Evolutionary conservation across 2,888 invertebrate species (phyloP), one percentile per base, ranked within the genome.

Genomic region (Tinea trinotella): DNA sequence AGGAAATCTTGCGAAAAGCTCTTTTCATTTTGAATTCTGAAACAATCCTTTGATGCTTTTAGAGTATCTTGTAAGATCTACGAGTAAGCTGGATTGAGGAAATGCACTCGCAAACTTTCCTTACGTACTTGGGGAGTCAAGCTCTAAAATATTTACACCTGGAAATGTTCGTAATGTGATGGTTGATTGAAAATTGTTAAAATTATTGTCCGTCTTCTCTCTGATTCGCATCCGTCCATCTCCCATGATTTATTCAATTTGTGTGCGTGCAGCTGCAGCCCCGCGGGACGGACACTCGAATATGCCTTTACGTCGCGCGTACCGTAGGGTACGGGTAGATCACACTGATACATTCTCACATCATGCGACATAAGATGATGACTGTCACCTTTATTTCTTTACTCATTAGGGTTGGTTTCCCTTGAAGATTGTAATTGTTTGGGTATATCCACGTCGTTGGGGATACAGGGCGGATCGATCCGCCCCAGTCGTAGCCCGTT

Each of bases 221-320:
- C 63, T 67, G 67, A 73, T 70, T 64, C 12, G 68, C 74, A 71
- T 74, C 70, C 79, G 75, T 80, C 74, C 66, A 80, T 83, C 82
- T 81, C 80, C 71, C 68, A 66, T 67, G 69, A 74, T 75, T 81
- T 82, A 84, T 85, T 83, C 77, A 82, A 84, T 85, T 85, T 82
- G 76, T 58, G 54, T 65, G 63, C 70, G 62, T 77, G 78, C 81
- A 82, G 77, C 81, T 80, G 82, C 83, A 84, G 82, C 83, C 84
- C 83, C 76, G 76, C 78, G 80, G 80, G 81, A 81, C 67, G 63
- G 34, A 18, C 35, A 24, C 52, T 19, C 40, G 40, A 40, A 19
- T 48, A 48, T 50, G 24, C 50, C 50, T 50, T 24, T 24, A 50
- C 50, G 40, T 4, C 13, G 40, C 13, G 12, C 40, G 48, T 48